These are phyloP conservation scores for Ptychodera flava DNA, from an alignment of 35 echinoderm and acorn worm species.

Conservation along the genomic window DNA sequence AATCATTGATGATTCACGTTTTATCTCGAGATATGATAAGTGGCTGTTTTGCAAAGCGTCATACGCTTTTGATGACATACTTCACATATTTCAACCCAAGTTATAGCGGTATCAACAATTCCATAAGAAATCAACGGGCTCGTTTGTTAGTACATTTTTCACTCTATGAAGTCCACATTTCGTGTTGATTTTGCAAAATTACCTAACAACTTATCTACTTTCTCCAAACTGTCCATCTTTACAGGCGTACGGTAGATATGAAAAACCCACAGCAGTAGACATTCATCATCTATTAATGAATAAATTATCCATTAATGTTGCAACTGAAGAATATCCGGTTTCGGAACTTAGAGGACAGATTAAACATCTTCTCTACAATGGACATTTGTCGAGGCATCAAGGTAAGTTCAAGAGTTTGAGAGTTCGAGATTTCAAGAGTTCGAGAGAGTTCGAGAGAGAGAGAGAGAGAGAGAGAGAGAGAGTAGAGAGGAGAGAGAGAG, in stretches of 20 bases:
- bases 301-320: conserved; percentile 75
- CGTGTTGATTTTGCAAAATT: neutral
- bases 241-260: conserved; percentile 58
- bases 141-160: neutral
- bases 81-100: neutral
- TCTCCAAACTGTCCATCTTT: too few relatives aligned
- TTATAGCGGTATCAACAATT: conserved; percentile 20
- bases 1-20: neutral
- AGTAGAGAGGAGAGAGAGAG: too few relatives aligned
- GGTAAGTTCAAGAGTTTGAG: conserved; percentile 17
- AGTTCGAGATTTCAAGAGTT: neutral
- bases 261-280: conserved; percentile 54
- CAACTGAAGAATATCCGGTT: conserved; percentile 54
- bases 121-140: conserved; percentile 4
- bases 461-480: too few relatives aligned
- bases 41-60: neutral
- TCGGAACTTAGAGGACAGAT: conserved; percentile 68
- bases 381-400: conserved; percentile 22
- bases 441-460: too few relatives aligned
- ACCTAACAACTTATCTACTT: neutral
- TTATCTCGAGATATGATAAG: neutral
- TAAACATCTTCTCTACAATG: conserved; percentile 52
- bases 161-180: neutral
- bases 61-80: conserved; percentile 5
- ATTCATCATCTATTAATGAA: conserved; percentile 63